These are phyloP conservation scores for Psittacula echo DNA, from an alignment of 2,797 vertebrate genomes.

Conservation along the genomic window DNA sequence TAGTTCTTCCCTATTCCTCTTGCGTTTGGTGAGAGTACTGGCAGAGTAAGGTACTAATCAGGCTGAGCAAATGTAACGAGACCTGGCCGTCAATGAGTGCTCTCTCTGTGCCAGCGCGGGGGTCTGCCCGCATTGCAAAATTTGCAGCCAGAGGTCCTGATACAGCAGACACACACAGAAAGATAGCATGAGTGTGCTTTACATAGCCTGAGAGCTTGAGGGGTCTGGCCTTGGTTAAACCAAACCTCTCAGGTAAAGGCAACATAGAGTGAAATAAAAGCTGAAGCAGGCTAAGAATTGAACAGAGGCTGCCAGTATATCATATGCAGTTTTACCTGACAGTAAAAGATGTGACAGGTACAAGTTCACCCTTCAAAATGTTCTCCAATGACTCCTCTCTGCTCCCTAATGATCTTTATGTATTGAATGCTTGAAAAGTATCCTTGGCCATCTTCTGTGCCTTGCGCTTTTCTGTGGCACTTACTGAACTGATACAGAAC, in stretches of 20 bases:
- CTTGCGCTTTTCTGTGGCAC: background rate
- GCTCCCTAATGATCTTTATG: background rate
- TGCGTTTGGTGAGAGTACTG: background rate
- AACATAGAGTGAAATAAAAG: background rate
- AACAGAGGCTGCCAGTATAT: background rate
- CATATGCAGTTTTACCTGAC: background rate
- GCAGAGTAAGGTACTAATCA: background rate
- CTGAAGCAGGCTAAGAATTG: background rate
- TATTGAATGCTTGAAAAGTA: background rate
- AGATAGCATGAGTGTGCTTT: background rate
- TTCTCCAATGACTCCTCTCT: background rate
- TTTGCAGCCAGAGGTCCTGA: background rate
- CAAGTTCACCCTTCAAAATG: background rate
- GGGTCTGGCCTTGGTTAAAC: background rate
- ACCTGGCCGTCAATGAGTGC: fast-evolving
- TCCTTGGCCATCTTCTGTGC: fast-evolving
- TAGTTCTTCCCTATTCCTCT: background rate
- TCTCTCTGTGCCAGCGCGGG: fast-evolving
- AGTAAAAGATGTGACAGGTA: background rate
- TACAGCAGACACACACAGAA: fast-evolving
- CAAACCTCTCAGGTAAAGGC: background rate
- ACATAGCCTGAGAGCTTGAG: background rate
- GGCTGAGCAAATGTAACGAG: background rate
- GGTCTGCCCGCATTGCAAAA: background rate
- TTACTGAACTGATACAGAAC: background rate